These are phyloP conservation scores for Cephalopholis sonnerati DNA, from an alignment of 2,113 vertebrate genomes.

Conservation along the genomic window DNA sequence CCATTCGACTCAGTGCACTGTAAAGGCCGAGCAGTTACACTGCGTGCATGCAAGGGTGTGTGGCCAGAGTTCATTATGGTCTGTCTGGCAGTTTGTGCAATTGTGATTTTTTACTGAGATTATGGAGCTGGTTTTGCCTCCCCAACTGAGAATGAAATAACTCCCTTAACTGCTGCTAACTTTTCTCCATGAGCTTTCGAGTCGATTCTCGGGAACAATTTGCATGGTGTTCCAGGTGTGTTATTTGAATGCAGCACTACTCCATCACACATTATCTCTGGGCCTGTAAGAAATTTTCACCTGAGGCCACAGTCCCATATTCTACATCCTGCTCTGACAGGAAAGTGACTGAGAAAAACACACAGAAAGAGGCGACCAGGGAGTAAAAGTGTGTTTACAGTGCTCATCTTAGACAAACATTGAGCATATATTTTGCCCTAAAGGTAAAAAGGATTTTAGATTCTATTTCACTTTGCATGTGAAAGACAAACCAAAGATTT, in stretches of 20 bases:
- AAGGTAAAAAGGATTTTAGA: constrained; percentile 10
- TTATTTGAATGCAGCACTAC: constrained; percentile 76
- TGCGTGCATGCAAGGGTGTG: constrained; percentile 14
- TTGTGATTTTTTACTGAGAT: constrained; percentile 72
- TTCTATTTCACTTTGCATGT: not conserved
- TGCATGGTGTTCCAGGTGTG: constrained; percentile 81
- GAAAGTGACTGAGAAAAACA: constrained; percentile 43
- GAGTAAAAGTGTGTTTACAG: constrained; percentile 56
- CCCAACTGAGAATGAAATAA: too few species aligned
- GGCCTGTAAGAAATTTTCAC: constrained; percentile 75
- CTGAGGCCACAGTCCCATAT: constrained; percentile 24
- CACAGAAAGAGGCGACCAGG: constrained; percentile 28
- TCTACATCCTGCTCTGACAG: constrained; percentile 65
- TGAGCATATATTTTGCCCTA: constrained; percentile 15
- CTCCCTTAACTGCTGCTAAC: not conserved
- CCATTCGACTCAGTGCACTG: constrained; percentile 34
- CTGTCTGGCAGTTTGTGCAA: constrained; percentile 51
- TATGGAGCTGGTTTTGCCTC: constrained; percentile 26
- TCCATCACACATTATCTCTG: constrained; percentile 46
- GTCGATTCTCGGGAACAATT: constrained; percentile 58
- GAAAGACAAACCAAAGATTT: constrained; percentile 3
- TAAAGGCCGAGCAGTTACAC: not conserved
- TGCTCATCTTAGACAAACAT: constrained; percentile 60
- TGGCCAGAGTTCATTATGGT: constrained; percentile 19
- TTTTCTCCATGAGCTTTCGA: constrained; percentile 34